Evolutionary conservation across 2,797 vertebrate species (phyloP).

Genomic region (Chiroxiphia lanceolata): DNA sequence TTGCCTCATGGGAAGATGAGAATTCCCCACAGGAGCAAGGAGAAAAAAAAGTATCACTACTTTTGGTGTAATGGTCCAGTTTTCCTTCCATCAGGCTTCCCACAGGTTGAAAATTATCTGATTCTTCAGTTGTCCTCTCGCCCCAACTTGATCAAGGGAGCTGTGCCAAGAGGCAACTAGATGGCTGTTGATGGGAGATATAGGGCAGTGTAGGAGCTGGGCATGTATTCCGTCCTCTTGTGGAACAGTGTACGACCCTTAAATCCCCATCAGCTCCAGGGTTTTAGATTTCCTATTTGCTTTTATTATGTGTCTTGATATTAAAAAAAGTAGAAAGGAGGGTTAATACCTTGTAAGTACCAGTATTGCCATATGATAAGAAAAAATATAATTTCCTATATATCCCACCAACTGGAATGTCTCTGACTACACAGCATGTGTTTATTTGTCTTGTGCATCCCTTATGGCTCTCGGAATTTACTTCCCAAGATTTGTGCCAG

Average conservation of each 20-base stretch:
- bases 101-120: not conserved
- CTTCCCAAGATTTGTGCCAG: not conserved
- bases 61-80: not conserved
- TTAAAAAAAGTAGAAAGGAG: not conserved
- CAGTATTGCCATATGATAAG: not conserved
- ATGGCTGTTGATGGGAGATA: not conserved
- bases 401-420: not conserved
- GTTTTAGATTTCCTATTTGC: not conserved
- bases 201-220: not conserved
- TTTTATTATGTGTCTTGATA: not conserved
- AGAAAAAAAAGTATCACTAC: not conserved
- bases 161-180: not conserved
- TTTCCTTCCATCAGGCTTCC: not conserved
- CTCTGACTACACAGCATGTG: not conserved
- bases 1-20: not conserved
- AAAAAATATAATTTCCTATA: not conserved
- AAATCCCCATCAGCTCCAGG: not conserved
- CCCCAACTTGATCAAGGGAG: not conserved
- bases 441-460: not conserved
- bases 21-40: not conserved
- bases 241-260: not conserved
- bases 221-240: accelerated
- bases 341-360: not conserved
- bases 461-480: not conserved
- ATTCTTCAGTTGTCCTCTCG: not conserved